Percentiles rank a stretch among this genome's conserved stretches.
phyloP scores from a whole-genome alignment of 1,140 invertebrate species.

The Ylistrum balloti region DNA sequence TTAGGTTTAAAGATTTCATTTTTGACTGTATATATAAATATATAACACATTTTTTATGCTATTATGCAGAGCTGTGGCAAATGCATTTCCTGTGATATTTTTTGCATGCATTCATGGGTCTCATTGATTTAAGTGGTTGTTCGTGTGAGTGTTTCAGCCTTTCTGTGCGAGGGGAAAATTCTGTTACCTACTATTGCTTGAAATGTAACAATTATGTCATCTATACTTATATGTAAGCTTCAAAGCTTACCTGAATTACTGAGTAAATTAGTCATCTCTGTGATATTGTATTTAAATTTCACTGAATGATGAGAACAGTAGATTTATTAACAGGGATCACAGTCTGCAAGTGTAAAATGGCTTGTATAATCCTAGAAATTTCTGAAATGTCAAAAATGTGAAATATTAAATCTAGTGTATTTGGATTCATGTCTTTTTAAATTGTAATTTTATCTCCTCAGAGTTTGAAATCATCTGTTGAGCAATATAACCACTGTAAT shows the following conservation, averaged over 20 bases:
- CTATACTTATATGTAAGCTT: neutral
- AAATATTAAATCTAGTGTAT: neutral
- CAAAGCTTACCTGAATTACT: neutral
- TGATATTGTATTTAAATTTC: neutral
- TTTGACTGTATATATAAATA: neutral
- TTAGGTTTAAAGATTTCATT: neutral
- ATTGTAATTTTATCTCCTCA: too few species aligned
- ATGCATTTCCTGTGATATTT: neutral
- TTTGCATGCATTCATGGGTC: slow-evolving; percentile 11
- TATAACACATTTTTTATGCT: neutral
- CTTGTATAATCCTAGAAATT: neutral
- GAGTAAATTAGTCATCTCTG: neutral
- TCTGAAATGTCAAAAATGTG: neutral
- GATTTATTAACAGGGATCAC: neutral
- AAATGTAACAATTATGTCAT: neutral
- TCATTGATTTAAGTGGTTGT: neutral
- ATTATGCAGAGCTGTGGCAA: neutral
- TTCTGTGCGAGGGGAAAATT: neutral
- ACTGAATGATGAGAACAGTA: neutral
- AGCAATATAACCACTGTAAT: too few species aligned
- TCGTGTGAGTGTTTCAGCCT: neutral
- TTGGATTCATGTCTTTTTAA: too few species aligned
- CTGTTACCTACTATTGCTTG: neutral
- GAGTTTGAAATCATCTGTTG: too few species aligned
- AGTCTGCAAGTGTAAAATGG: neutral